phyloP scores from a whole-genome alignment of 2,113 vertebrate genomes.

The Tonatia bakeri region DNA sequence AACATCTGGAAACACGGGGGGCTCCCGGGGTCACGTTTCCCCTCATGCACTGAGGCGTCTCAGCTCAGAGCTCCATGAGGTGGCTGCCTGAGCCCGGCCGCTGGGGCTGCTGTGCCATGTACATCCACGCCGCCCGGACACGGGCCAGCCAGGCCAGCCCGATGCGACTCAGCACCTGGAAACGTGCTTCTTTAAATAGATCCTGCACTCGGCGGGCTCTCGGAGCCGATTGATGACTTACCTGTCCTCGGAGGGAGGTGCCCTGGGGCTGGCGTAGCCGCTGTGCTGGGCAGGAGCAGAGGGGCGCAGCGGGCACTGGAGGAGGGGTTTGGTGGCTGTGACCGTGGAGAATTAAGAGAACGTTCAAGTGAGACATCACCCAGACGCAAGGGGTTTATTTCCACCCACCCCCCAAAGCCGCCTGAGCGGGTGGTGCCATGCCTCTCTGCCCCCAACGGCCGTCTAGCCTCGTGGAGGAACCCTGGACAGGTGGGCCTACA shows the following conservation, averaged over 20 bases:
- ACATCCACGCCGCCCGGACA: neutral
- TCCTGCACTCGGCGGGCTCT: neutral
- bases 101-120: accelerated
- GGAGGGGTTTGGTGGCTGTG: neutral
- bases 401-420: neutral
- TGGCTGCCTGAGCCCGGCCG: neutral
- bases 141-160: neutral
- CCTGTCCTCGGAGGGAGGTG: neutral
- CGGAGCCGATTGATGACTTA: neutral
- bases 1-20: neutral
- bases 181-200: conserved; percentile 43
- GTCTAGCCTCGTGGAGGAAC: neutral
- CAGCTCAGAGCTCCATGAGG: neutral
- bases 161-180: conserved; percentile 27
- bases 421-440: neutral
- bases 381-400: neutral
- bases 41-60: neutral
- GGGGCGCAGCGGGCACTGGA: neutral
- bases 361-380: neutral
- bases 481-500: neutral
- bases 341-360: neutral
- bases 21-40: neutral
- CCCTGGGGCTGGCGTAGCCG: neutral
- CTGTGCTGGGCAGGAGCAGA: neutral
- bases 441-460: neutral